Percentiles rank a stretch among this genome's conserved stretches.
Conservation (phyloP, 2,113 vertebrate species). For the Bufo bufo region DNA sequence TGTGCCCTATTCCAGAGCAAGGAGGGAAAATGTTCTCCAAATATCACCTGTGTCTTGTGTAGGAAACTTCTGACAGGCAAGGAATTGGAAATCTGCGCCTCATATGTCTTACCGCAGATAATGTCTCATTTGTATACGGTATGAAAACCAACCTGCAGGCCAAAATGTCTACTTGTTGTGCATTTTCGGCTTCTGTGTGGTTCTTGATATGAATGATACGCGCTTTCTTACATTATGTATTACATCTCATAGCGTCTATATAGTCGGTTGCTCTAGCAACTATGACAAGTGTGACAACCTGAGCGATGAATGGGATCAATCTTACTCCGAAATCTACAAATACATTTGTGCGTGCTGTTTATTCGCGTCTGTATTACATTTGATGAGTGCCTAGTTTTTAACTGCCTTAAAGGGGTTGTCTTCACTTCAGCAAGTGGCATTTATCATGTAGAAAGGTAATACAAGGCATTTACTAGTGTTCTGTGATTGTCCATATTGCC, state of each 20-base stretch:
- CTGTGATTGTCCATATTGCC: no score
- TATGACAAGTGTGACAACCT: not conserved
- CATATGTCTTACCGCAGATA: not conserved
- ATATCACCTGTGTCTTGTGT: constrained; percentile 13
- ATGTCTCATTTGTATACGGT: not conserved
- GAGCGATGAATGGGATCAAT: not conserved
- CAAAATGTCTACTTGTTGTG: not conserved
- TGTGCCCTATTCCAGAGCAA: constrained; percentile 28
- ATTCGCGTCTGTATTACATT: not conserved
- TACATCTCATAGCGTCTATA: not conserved
- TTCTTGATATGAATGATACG: not conserved
- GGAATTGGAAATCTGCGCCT: not conserved
- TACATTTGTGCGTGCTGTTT: not conserved
- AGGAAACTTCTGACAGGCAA: not conserved
- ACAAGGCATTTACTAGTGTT: no score
- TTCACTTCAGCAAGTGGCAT: no score
- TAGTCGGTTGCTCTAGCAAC: not conserved
- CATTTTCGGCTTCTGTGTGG: not conserved
- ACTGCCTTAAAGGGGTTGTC: not conserved
- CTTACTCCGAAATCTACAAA: not conserved
- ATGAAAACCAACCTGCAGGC: not conserved
- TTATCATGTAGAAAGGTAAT: no score
- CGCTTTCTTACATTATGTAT: not conserved
- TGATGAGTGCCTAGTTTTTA: not conserved
- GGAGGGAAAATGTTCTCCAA: constrained; percentile 14